A percentile compares a stretch with the other conserved stretches of the same genome.
Evolutionary conservation across 1,140 invertebrate species (phyloP).

Genomic region (Paraescarpia echinospica): DNA sequence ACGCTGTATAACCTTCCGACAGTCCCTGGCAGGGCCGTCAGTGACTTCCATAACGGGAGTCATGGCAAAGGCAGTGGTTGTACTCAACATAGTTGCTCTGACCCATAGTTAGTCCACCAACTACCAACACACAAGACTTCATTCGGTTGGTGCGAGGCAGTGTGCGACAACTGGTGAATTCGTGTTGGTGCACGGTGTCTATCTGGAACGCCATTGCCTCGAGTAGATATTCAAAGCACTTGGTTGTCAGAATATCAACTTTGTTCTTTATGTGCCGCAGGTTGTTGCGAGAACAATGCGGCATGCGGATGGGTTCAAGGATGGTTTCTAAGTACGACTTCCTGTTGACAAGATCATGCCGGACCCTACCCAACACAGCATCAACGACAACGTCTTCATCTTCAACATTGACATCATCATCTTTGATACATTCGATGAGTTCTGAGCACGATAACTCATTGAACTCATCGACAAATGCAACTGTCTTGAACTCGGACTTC

Average conservation of each 20-base stretch:
- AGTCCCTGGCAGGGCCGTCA: too few relatives aligned
- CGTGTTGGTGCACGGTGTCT: neutral
- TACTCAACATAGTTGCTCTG: too few relatives aligned
- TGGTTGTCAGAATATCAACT: neutral
- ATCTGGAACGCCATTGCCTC: neutral
- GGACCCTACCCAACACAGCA: neutral
- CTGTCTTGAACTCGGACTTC: neutral
- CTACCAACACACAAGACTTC: too few relatives aligned
- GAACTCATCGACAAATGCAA: neutral
- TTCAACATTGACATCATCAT: neutral
- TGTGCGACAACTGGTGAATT: neutral
- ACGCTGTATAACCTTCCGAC: too few relatives aligned
- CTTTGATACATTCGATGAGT: neutral
- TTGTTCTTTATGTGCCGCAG: neutral
- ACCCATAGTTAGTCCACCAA: too few relatives aligned
- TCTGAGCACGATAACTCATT: neutral
- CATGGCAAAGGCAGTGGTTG: too few relatives aligned
- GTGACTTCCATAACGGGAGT: too few relatives aligned
- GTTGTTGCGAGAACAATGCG: neutral
- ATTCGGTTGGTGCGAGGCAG: neutral
- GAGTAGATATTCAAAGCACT: neutral
- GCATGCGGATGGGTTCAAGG: neutral
- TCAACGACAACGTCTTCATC: neutral
- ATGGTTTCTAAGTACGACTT: neutral
- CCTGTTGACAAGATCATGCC: neutral